A percentile compares a stretch with the other conserved stretches of the same genome.
Evolutionary conservation across 2,797 vertebrate species (phyloP).

Genomic region (Chiropotes sagulatus): DNA sequence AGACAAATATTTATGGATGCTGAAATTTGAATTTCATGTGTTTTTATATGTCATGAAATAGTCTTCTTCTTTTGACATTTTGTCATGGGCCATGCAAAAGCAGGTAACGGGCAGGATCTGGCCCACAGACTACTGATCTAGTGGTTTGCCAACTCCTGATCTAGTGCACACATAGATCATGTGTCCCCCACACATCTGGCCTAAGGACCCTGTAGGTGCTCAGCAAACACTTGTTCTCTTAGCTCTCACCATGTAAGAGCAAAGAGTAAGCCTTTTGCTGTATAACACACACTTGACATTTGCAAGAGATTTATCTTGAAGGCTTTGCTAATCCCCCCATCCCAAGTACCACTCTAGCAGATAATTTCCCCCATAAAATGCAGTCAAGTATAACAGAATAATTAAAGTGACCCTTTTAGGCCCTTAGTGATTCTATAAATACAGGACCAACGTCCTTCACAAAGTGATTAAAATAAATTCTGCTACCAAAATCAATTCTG

Average conservation of each 20-base stretch:
- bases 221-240: slow-evolving; percentile 46
- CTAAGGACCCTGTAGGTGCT: not conserved
- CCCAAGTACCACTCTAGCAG: slow-evolving; percentile 72
- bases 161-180: too few species aligned
- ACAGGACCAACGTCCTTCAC: slow-evolving; percentile 52
- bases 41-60: not conserved
- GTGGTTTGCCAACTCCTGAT: not conserved
- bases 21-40: not conserved
- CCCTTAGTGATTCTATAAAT: slow-evolving; percentile 62
- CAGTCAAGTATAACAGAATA: slow-evolving; percentile 74
- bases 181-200: not conserved
- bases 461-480: slow-evolving; percentile 76
- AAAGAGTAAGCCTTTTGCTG: slow-evolving; percentile 41
- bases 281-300: slow-evolving; percentile 72
- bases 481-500: slow-evolving; percentile 58
- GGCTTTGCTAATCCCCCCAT: slow-evolving; percentile 66
- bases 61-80: not conserved
- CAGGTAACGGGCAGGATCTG: not conserved
- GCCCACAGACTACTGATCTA: too few species aligned
- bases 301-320: slow-evolving; percentile 71
- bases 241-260: not conserved
- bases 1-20: not conserved
- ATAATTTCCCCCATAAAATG: slow-evolving; percentile 73
- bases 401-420: slow-evolving; percentile 77
- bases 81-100: not conserved